These are phyloP conservation scores for Xyrichtys novacula DNA, from an alignment of 2,797 vertebrate species.

Conservation along the genomic window DNA sequence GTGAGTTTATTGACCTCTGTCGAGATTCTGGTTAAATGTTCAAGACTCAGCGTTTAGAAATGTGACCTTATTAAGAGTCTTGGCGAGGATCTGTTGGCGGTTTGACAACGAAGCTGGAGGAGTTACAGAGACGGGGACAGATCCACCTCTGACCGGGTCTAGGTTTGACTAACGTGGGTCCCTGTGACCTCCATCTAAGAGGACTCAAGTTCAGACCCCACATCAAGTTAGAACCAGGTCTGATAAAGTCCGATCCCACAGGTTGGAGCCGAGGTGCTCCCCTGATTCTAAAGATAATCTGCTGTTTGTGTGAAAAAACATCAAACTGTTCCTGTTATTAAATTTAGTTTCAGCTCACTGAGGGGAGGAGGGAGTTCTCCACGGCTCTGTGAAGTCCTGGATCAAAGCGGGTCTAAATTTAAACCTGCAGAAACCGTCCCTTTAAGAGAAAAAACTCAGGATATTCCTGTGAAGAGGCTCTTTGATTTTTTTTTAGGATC, in stretches of 20 bases:
- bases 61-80: slow-evolving; percentile 59
- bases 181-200: slow-evolving; percentile 26
- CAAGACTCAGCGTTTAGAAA: slow-evolving; percentile 62
- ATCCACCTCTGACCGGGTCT: too few relatives aligned
- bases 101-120: slow-evolving; percentile 16
- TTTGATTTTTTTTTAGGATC: slow-evolving; percentile 33
- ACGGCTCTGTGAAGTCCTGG: too few relatives aligned
- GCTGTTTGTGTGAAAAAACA: too few relatives aligned
- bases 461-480: not conserved
- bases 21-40: slow-evolving; percentile 61
- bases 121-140: slow-evolving; percentile 2
- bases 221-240: not conserved
- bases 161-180: too few relatives aligned
- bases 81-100: slow-evolving; percentile 26
- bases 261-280: too few relatives aligned
- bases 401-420: not conserved
- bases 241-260: not conserved
- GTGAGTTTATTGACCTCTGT: slow-evolving; percentile 61
- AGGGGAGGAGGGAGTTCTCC: too few relatives aligned
- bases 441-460: slow-evolving; percentile 1
- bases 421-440: not conserved
- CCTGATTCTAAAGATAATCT: too few relatives aligned
- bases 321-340: too few relatives aligned
- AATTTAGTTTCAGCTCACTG: too few relatives aligned
- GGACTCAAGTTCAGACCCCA: slow-evolving; percentile 21